These are phyloP conservation scores for Nephrotoma guestfalica DNA, from an alignment of 2,888 invertebrate genomes.

Conservation along the genomic window DNA sequence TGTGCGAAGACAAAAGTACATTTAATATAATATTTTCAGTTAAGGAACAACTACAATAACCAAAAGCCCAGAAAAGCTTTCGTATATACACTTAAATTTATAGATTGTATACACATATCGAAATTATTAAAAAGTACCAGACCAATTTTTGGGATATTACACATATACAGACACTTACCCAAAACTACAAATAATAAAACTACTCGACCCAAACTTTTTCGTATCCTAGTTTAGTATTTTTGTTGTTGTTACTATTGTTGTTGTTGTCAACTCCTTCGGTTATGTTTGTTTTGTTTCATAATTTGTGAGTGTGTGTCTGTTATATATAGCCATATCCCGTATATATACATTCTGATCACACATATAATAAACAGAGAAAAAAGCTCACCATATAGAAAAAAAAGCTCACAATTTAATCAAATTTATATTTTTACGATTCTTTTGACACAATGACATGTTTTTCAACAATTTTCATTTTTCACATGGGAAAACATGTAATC, in stretches of 20 bases:
- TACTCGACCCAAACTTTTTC: not conserved
- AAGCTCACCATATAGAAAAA: not conserved
- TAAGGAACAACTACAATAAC: not conserved
- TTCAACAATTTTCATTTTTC: constrained; percentile 4
- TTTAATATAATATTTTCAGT: not conserved
- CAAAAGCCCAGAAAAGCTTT: not conserved
- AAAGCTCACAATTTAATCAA: constrained; percentile 4
- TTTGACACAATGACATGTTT: constrained; percentile 4
- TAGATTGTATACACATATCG: not conserved
- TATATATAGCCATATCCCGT: not conserved
- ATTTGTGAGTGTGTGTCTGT: not conserved
- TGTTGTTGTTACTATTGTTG: not conserved
- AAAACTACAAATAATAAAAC: not conserved
- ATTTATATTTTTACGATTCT: constrained; percentile 4
- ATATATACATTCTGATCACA: not conserved
- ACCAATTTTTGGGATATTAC: not conserved
- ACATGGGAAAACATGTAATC: constrained; percentile 4
- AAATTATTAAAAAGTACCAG: not conserved
- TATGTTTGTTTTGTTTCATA: not conserved
- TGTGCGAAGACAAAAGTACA: not conserved
- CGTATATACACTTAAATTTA: not conserved
- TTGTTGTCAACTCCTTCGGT: not conserved
- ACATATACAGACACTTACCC: not conserved
- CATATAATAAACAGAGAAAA: not conserved
- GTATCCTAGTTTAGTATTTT: not conserved